Evolutionary conservation across 2,888 invertebrate genomes (phyloP).

Genomic region (Leucania comma): DNA sequence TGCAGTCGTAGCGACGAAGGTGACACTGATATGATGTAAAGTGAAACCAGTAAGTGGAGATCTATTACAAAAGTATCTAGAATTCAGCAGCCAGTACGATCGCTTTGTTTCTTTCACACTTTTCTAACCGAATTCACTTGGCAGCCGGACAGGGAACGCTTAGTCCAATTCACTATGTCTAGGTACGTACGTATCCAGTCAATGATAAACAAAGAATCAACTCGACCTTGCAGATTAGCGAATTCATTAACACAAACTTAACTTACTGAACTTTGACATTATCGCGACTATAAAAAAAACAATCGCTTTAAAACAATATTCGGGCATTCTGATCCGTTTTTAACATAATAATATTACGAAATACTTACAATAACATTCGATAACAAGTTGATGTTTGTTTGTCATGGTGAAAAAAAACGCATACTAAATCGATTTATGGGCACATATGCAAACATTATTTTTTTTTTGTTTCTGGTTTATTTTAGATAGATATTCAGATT

Average conservation of each 20-base stretch:
- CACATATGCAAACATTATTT: too few relatives aligned
- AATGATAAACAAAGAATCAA: slow-evolving; percentile 26
- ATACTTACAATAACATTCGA: neutral
- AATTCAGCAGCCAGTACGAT: too few relatives aligned
- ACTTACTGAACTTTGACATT: slow-evolving; percentile 58
- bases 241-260: slow-evolving; percentile 54
- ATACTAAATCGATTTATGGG: too few relatives aligned
- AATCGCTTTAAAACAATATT: neutral
- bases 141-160: neutral
- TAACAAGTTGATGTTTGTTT: too few relatives aligned
- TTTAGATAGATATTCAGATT: too few relatives aligned
- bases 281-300: slow-evolving; percentile 14
- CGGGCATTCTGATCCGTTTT: neutral
- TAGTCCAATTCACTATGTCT: neutral
- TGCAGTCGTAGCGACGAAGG: neutral
- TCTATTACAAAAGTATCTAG: too few relatives aligned
- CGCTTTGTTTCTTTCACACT: neutral
- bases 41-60: neutral
- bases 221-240: slow-evolving; percentile 51
- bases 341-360: neutral
- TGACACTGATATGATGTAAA: neutral
- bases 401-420: too few relatives aligned
- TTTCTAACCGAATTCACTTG: neutral
- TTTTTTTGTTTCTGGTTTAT: too few relatives aligned
- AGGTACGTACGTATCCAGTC: neutral